Base-by-base conservation (phyloP, 2,888 invertebrate species). In the Agonopterix heracliana region DNA sequence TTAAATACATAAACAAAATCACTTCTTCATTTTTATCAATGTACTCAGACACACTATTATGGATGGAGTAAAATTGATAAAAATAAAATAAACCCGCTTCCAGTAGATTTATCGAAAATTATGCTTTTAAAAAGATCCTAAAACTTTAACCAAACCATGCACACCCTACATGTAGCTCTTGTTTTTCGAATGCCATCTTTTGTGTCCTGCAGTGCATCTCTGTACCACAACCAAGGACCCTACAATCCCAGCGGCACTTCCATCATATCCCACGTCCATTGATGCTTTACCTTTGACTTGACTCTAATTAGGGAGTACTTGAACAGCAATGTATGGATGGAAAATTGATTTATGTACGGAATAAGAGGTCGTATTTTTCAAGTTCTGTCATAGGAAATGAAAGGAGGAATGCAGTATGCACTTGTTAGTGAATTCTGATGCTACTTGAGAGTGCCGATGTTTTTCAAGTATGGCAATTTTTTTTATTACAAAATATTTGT, bases 151-250 rank as follows among this genome's bases (percentile, higher is more conserved):
- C 38, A 38, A 38, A 38, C n/a, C 44, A 58, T 68, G 65, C 79
- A 57, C 53, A 64, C 59, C 57, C 56, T 66, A 73, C 53, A 45
- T 48, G 50, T 57, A 76, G 76, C 75, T 78, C 78, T 77, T 78
- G 75, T 81, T 81, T 78, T 78, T 74, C 71, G 64, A 70, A 67
- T 66, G 61, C 65, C 63, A 62, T 59, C 62, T 59, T 61, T 71
- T 69, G 72, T 68, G 68, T 81, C 83, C 82, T 71, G 82, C 73
- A 60, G 81, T 56, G 81, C 69, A 62, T 55, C 64, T 63, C 59
- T 59, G 63, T 63, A 74, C 66, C 69, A 69, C 71, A 76, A 72
- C 74, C 64, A 52, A 55, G 47, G 54, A 50, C 26, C 26, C 26
- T 26, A 26, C 26, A 26, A 56, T 53, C 54, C 59, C 57, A 56